Evolutionary conservation across 2,888 invertebrate species (phyloP).

Genomic region (Tridacna crocea): DNA sequence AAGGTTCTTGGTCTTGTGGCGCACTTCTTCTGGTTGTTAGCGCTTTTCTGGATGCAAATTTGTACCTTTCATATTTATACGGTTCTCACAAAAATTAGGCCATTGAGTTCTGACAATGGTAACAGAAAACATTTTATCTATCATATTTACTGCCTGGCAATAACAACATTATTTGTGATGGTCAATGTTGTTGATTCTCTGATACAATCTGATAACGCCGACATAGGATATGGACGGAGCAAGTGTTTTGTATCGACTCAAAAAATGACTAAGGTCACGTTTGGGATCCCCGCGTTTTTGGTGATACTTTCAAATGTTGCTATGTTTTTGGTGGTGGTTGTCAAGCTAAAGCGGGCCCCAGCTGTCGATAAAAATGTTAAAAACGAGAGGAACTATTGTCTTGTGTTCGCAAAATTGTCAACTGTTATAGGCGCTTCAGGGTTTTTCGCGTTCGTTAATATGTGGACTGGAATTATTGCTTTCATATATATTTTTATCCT

Average conservation of each 20-base stretch:
- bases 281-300: conserved; percentile 33
- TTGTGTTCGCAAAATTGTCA: conserved; percentile 41
- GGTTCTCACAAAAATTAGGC: conserved; percentile 8
- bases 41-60: conserved; percentile 54
- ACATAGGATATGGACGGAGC: conserved; percentile 43
- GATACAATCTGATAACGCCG: background rate
- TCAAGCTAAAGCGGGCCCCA: conserved; percentile 13
- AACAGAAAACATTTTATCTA: conserved; percentile 29
- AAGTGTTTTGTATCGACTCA: too few relatives aligned
- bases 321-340: conserved; percentile 37
- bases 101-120: background rate
- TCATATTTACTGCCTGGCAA: conserved; percentile 12
- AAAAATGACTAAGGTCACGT: conserved; percentile 36
- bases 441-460: conserved; percentile 48
- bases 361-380: conserved; percentile 28
- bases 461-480: conserved; percentile 44
- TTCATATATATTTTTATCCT: too few relatives aligned
- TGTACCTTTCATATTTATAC: conserved; percentile 46
- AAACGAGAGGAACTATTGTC: conserved; percentile 42
- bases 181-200: conserved; percentile 29
- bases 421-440: conserved; percentile 44
- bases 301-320: too few relatives aligned
- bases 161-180: conserved; percentile 27
- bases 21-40: conserved; percentile 46
- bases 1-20: conserved; percentile 29